phyloP scores from a whole-genome alignment of 2,797 vertebrate genomes.

The Epinephelus malabaricus region DNA sequence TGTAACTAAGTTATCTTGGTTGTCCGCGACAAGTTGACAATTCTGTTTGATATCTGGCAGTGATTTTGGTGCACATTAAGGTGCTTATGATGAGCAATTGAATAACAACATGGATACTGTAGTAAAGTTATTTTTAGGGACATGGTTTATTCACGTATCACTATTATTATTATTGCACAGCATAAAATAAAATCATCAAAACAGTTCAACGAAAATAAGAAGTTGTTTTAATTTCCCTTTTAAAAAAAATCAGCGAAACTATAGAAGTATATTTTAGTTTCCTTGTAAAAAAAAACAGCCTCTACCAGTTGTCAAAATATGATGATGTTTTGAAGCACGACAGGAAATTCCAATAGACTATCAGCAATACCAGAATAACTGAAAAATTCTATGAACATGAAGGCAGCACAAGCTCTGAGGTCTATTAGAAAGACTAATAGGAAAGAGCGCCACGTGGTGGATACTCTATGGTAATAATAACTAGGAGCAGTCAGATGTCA shows the following conservation, averaged over 20 bases:
- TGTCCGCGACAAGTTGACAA: no score
- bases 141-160: background rate
- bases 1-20: background rate
- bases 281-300: no score
- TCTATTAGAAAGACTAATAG: background rate
- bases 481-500: background rate
- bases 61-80: background rate
- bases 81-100: background rate
- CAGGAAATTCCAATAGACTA: background rate
- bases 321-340: background rate
- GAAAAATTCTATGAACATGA: background rate
- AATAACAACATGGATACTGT: background rate
- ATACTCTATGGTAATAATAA: slow-evolving; percentile 4
- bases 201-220: background rate
- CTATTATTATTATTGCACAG: background rate
- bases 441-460: slow-evolving; percentile 68
- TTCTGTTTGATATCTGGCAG: no score
- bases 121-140: no score
- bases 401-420: slow-evolving; percentile 24
- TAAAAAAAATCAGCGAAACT: no score
- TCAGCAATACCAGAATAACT: background rate
- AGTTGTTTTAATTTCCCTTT: no score
- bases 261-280: no score
- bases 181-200: background rate
- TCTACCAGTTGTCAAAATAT: background rate